Base-by-base conservation (phyloP, 1,140 invertebrate species). In the Dendroctonus ponderosae region DNA sequence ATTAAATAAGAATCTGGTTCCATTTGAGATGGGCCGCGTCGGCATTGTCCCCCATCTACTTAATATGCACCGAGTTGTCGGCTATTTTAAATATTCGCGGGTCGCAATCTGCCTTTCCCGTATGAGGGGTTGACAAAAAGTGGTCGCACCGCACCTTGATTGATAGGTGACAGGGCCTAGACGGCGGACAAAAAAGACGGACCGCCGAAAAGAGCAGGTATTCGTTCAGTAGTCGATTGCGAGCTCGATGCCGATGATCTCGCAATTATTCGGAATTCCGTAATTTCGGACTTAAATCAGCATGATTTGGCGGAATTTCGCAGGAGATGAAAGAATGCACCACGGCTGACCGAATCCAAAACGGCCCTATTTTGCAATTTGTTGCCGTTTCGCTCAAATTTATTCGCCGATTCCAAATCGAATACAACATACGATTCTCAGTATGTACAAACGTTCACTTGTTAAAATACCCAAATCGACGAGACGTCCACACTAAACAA, bases 91-190 rank as follows among this genome's bases (percentile, higher is more conserved):
- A 65, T 65, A 65, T 65, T 58, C 62, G 62, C 62, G 51, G 62
- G 50, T 58, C 51, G 52, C 62, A 43, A 53, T 63, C 62, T 42
- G 41, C 49, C 62, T 46, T 44, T 38, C 42, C 53, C 37, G 51
- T 64, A 64, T 65, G 62, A 65, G 62, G 62, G 62, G 54, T 57
- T 65, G 62, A 65, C 62, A 65, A 65, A 65, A 65, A 65, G 62
- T 56, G 54, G 62, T 65, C 52, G 53, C 62, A 56, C 62, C 42
- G 62, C 60, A 12, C 52, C 44, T 58, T 65, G 62, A 65, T 65
- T 65, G 62, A 65, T 65, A 65, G 62, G 54, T 65, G 62, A 65
- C 62, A 65, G 54, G 62, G 14, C 53, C 53, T 65, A 65, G 62
- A 65, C 62, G 62, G 62, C 38, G 15, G 37, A 49, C 62, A 65